These are phyloP conservation scores for Ptyas mucosa DNA, from an alignment of 2,113 vertebrate genomes.

Conservation along the genomic window DNA sequence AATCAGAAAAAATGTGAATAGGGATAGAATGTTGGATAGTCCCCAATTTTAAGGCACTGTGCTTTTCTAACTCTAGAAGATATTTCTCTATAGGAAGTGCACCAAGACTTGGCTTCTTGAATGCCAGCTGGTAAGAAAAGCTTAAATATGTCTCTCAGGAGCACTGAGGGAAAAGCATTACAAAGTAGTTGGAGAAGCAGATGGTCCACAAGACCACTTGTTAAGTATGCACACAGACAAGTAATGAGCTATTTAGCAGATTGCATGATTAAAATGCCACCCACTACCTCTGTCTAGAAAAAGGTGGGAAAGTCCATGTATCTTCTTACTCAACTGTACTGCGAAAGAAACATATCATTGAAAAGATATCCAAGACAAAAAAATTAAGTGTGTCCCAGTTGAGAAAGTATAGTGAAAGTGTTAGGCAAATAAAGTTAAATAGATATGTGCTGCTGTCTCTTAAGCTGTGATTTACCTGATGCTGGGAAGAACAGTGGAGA, in stretches of 20 bases:
- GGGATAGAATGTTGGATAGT: not conserved
- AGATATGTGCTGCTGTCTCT: not conserved
- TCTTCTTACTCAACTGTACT: not conserved
- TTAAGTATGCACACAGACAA: not conserved
- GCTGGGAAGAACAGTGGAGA: not conserved
- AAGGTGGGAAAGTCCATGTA: not conserved
- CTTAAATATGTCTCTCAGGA: not conserved
- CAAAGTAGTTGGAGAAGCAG: conserved; percentile 1
- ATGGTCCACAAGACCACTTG: conserved; percentile 8
- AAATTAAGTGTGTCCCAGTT: not conserved
- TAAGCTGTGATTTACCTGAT: not conserved
- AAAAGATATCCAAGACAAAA: not conserved
- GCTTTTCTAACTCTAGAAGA: not conserved
- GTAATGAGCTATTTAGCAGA: not conserved
- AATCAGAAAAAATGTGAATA: not conserved
- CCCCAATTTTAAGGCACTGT: not conserved
- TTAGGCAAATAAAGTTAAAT: not conserved
- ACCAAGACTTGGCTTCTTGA: not conserved
- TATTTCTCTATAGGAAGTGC: not conserved
- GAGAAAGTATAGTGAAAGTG: not conserved
- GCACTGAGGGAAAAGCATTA: not conserved
- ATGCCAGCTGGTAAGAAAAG: not conserved
- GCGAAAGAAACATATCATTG: not conserved
- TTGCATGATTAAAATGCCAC: not conserved
- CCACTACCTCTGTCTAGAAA: not conserved